These are phyloP conservation scores for Aphrophora alni DNA, from an alignment of 2,888 invertebrate species.

Conservation along the genomic window DNA sequence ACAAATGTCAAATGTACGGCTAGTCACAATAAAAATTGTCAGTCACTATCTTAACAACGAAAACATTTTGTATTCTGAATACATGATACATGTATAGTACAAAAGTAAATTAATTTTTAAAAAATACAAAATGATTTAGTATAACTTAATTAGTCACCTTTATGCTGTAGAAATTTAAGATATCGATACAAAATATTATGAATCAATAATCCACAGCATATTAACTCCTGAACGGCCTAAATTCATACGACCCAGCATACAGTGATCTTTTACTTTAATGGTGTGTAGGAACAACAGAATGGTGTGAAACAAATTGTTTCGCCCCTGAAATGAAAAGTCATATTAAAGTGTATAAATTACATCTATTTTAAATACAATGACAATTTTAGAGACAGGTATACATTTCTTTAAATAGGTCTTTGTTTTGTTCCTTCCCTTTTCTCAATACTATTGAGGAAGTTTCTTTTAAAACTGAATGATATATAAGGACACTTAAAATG, in stretches of 20 bases:
- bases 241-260: constrained; percentile 78
- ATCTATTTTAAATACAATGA: no score
- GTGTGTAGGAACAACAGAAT: constrained; percentile 81
- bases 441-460: no score
- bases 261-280: constrained; percentile 74
- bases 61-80: not conserved
- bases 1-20: no score
- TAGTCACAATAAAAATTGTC: not conserved
- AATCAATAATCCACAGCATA: constrained; percentile 75
- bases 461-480: no score
- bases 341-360: no score
- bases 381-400: no score
- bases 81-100: not conserved
- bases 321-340: constrained; percentile 65
- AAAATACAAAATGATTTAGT: not conserved
- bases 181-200: not conserved
- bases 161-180: not conserved
- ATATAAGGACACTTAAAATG: no score
- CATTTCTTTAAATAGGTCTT: no score
- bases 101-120: not conserved
- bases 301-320: constrained; percentile 88
- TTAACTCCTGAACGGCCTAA: constrained; percentile 83
- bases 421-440: no score
- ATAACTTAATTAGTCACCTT: not conserved
- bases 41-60: not conserved